Evolutionary conservation across 2,113 vertebrate species (phyloP).

Genomic region (Aptenodytes patagonicus): DNA sequence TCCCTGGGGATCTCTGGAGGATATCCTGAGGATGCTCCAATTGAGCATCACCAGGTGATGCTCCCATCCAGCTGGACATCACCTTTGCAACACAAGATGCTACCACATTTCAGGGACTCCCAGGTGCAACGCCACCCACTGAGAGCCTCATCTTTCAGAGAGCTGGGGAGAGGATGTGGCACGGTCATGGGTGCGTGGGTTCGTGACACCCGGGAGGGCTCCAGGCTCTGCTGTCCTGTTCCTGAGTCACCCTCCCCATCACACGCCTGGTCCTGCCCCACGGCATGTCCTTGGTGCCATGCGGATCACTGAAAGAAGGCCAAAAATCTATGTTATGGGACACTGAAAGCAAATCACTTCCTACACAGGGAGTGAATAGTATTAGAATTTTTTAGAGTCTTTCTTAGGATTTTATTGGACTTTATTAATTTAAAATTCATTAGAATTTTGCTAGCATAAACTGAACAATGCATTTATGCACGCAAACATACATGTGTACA

Average conservation of each 20-base stretch:
- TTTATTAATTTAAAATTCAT: neutral
- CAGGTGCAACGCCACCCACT: neutral
- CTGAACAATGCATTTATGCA: neutral
- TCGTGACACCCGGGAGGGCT: neutral
- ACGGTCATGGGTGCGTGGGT: neutral
- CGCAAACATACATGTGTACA: rapidly evolving
- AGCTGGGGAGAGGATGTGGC: neutral
- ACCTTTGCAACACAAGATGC: neutral
- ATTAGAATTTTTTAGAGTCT: neutral
- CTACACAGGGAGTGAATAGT: neutral
- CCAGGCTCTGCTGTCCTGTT: neutral
- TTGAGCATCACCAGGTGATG: neutral
- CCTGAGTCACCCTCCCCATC: neutral
- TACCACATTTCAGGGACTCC: neutral
- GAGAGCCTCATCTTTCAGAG: neutral
- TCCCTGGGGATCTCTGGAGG: neutral
- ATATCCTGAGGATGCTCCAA: neutral
- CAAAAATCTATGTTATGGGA: neutral
- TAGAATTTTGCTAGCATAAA: neutral
- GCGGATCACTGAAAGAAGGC: neutral
- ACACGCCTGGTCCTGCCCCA: neutral
- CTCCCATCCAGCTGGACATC: neutral
- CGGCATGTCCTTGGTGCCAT: neutral
- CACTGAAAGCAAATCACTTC: neutral
- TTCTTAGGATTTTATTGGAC: neutral